phyloP scores from a whole-genome alignment of 1,140 invertebrate genomes.

The Saccostrea cuccullata region DNA sequence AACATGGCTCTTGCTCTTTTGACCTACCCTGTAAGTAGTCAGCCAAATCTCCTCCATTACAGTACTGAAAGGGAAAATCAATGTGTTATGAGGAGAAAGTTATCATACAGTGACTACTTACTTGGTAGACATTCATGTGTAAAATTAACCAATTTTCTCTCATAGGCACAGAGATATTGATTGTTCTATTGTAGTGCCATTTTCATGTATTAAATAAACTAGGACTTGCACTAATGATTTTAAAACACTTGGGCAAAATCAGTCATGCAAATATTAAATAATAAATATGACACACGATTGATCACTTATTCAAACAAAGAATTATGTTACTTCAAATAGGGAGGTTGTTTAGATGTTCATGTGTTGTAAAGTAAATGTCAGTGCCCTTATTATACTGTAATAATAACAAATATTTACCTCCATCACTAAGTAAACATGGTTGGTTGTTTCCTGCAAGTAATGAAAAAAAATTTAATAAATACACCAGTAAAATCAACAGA shows the following conservation, averaged over 20 bases:
- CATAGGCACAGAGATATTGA: neutral
- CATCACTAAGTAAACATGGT: constrained; percentile 98
- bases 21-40: constrained; percentile 94
- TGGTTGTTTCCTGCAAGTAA: constrained; percentile 87
- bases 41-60: constrained; percentile 98
- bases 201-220: neutral
- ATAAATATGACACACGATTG: too few relatives aligned
- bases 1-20: too few relatives aligned
- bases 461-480: constrained; percentile 50
- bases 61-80: constrained; percentile 85
- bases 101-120: neutral
- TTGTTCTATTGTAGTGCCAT: neutral
- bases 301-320: too few relatives aligned
- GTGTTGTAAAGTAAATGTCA: too few relatives aligned
- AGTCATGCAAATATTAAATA: too few relatives aligned
- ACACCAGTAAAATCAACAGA: neutral
- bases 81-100: neutral
- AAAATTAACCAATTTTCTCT: constrained; percentile 6
- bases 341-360: too few relatives aligned
- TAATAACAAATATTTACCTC: constrained; percentile 82
- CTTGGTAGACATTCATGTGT: constrained; percentile 1
- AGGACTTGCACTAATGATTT: too few relatives aligned
- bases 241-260: too few relatives aligned
- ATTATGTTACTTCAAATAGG: too few relatives aligned
- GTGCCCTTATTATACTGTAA: too few relatives aligned